These are phyloP conservation scores for Rhinopithecus roxellana DNA, from an alignment of 2,113 vertebrate genomes.

Conservation along the genomic window DNA sequence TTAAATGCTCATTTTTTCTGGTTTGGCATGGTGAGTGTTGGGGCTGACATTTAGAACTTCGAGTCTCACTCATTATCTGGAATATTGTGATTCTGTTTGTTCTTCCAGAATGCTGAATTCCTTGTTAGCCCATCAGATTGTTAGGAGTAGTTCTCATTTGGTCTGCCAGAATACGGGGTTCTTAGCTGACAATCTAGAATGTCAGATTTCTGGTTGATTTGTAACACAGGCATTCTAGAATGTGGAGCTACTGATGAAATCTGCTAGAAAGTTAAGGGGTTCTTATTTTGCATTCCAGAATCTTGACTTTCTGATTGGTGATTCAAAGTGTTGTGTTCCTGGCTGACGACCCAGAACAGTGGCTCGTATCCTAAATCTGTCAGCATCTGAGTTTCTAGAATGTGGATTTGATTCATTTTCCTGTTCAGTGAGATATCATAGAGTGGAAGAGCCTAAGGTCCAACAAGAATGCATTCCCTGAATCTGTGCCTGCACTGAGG, in stretches of 20 bases:
- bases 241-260: not conserved
- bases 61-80: not conserved
- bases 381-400: not conserved
- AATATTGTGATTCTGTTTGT: conserved; percentile 9
- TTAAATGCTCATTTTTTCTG: conserved; percentile 7
- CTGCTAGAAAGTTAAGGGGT: not conserved
- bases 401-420: conserved; percentile 3
- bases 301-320: not conserved
- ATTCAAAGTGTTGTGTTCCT: not conserved
- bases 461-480: not conserved
- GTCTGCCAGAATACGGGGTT: not conserved
- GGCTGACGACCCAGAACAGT: not conserved
- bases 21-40: not conserved
- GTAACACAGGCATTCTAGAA: not conserved
- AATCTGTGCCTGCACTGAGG: not conserved
- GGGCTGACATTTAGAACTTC: not conserved
- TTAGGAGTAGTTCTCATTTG: not conserved
- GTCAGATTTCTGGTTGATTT: conserved; percentile 4
- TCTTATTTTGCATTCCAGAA: conserved; percentile 38
- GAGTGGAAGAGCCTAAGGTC: not conserved
- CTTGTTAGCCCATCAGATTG: not conserved
- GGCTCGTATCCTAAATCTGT: not conserved
- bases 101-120: conserved; percentile 40
- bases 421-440: not conserved
- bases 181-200: not conserved